Percentiles rank a stretch among this genome's conserved stretches.
These are phyloP conservation scores for Dendronephthya gigantea DNA, from an alignment of 64 coral and sea anemone species.

Conservation along the genomic window DNA sequence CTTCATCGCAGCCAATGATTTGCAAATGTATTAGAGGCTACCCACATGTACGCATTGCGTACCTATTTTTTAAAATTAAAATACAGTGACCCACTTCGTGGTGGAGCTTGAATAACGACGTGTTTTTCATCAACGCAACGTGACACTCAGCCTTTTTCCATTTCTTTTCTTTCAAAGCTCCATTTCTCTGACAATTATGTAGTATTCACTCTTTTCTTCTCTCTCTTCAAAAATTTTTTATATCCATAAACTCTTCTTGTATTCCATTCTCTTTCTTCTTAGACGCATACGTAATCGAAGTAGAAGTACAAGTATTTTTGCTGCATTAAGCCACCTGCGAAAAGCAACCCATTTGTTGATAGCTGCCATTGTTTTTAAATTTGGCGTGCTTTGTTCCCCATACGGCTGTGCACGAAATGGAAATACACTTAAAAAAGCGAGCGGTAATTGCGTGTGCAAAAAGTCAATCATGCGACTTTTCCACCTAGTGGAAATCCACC, in stretches of 20 bases:
- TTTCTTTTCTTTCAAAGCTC: background rate
- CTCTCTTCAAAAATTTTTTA: background rate
- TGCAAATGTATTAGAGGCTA: too few species aligned
- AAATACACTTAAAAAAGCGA: background rate
- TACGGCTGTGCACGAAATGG: background rate
- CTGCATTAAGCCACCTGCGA: background rate
- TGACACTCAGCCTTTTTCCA: background rate
- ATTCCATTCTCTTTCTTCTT: background rate
- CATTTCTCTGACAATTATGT: background rate
- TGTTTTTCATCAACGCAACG: background rate
- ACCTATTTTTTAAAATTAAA: conserved; percentile 3
- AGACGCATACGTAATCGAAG: background rate
- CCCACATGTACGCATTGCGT: too few species aligned
- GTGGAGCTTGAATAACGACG: background rate
- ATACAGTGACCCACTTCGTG: background rate
- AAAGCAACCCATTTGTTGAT: background rate
- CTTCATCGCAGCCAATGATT: too few species aligned
- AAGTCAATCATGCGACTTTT: too few species aligned
- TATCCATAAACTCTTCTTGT: conserved; percentile 5
- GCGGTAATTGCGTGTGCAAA: too few species aligned
- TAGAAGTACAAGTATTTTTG: background rate
- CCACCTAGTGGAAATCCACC: too few species aligned
- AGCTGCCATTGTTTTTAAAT: background rate
- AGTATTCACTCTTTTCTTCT: background rate
- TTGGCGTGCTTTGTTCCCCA: background rate